Conservation (phyloP, 2,113 vertebrate genomes). For the Eonycteris spelaea region DNA sequence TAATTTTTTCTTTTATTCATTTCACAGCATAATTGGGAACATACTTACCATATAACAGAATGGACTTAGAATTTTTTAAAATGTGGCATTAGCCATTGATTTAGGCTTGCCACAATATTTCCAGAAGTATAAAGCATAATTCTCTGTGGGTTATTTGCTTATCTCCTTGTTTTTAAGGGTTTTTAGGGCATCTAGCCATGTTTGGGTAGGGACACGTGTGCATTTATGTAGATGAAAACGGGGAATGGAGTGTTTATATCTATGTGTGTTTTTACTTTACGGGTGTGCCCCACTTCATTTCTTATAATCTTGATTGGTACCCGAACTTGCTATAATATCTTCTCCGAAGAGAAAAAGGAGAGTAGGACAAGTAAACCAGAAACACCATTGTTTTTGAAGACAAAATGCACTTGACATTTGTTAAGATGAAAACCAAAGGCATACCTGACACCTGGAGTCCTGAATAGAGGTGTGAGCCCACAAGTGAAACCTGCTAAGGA, state of each 20-base stretch:
- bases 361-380: not conserved
- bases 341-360: slow-evolving; percentile 15
- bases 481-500: not conserved
- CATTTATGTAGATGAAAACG: not conserved
- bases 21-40: slow-evolving; percentile 38
- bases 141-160: not conserved
- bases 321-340: not conserved
- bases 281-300: not conserved
- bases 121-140: slow-evolving; percentile 47
- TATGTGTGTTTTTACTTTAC: not conserved
- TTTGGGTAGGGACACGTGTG: not conserved
- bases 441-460: not conserved
- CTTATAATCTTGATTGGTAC: not conserved
- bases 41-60: slow-evolving; percentile 59
- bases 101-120: slow-evolving; percentile 36
- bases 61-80: slow-evolving; percentile 30
- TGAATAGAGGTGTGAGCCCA: not conserved
- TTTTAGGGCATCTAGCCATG: not conserved
- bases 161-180: not conserved
- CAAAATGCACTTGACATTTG: not conserved
- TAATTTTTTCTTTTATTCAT: slow-evolving; percentile 60
- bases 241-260: not conserved
- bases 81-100: slow-evolving; percentile 15
- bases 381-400: slow-evolving; percentile 11
- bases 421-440: slow-evolving; percentile 37